phyloP scores from a whole-genome alignment of 1,140 invertebrate species.

The Eupeodes corollae region DNA sequence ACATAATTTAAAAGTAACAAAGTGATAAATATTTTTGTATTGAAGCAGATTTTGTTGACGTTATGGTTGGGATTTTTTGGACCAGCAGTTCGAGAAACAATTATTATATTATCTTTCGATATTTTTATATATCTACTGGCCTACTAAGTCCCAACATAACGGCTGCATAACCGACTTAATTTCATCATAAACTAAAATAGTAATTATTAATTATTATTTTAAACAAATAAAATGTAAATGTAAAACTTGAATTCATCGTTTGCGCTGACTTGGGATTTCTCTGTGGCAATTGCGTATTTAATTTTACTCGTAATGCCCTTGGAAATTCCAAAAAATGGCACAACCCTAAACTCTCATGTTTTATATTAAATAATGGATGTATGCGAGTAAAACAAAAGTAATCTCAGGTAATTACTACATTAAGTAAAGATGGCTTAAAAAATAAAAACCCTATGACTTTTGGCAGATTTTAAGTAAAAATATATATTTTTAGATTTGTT shows the following conservation, averaged over 20 bases:
- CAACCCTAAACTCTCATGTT: constrained; percentile 9
- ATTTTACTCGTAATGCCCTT: constrained; percentile 14
- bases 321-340: constrained; percentile 17
- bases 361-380: no score
- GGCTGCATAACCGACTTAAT: constrained; percentile 27
- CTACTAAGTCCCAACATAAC: constrained; percentile 38
- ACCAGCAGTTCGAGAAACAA: constrained; percentile 28
- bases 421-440: no score
- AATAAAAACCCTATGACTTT: no score
- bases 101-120: constrained; percentile 11
- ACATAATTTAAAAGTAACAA: no score
- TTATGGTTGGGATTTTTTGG: constrained; percentile 38
- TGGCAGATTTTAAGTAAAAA: not conserved
- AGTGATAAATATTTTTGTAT: not conserved
- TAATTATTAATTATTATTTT: no score
- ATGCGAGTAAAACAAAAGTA: no score
- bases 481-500: not conserved
- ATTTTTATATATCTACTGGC: constrained; percentile 28
- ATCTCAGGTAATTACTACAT: no score
- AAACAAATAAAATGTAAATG: not conserved
- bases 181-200: not conserved
- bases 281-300: constrained; percentile 9
- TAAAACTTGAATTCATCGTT: not conserved
- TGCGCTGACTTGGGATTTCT: constrained; percentile 11
- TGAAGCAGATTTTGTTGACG: constrained; percentile 12